Conservation (phyloP, 2,113 vertebrate species). For the Accipiter cooperii region DNA sequence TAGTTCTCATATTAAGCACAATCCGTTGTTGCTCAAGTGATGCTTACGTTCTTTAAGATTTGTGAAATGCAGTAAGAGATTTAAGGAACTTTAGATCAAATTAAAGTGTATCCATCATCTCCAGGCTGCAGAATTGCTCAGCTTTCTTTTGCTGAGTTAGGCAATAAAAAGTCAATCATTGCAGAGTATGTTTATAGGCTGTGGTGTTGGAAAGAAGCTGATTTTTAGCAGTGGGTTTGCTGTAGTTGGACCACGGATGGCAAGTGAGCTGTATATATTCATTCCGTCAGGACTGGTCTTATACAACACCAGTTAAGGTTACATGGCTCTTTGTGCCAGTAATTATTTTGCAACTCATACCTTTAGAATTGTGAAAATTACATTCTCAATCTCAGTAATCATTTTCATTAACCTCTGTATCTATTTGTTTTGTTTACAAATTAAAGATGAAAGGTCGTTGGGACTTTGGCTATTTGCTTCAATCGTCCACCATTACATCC, state of each 20-base stretch:
- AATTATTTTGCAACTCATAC: neutral
- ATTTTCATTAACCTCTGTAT: neutral
- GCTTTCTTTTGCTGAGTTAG: neutral
- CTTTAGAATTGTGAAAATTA: neutral
- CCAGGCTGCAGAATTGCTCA: neutral
- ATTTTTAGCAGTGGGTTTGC: neutral
- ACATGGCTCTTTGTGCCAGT: neutral
- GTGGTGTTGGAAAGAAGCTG: neutral
- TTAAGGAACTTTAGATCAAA: neutral
- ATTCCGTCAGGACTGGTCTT: neutral
- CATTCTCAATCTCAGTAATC: neutral
- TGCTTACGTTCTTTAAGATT: neutral
- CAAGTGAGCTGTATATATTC: fast-evolving
- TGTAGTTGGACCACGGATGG: neutral
- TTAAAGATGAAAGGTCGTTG: neutral
- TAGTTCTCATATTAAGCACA: neutral
- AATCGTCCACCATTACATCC: neutral
- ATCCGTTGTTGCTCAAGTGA: neutral
- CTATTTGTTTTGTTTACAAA: neutral
- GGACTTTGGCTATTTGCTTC: neutral
- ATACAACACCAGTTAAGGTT: neutral
- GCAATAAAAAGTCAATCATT: neutral
- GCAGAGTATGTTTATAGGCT: neutral
- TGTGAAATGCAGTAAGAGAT: neutral
- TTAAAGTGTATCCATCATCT: neutral